Evolutionary conservation across 2,797 vertebrate genomes (phyloP), one percentile per base, ranked within the genome.

Genomic region (Lutjanus campechanus): DNA sequence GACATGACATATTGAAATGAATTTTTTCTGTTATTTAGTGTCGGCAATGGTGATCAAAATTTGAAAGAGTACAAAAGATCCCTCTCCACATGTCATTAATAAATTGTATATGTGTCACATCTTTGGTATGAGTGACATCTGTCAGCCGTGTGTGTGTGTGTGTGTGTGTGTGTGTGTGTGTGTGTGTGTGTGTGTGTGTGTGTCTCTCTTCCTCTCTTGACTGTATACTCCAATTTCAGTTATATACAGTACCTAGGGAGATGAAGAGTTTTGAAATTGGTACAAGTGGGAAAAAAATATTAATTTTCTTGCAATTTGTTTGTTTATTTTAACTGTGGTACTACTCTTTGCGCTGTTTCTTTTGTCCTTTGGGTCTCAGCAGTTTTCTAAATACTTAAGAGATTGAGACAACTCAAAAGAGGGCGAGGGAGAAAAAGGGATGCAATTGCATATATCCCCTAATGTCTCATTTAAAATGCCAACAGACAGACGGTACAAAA

Each of bases 401-500:
- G 77, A 87, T 73, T 81, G 75, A 82, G 69, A 86, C 73, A 89
- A 86, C 59, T 22, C 58, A 60, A 65, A 56, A 70, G 40, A 81
- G 46, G 47, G 25, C 5, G 36, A 70, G 55, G 40, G 61, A 74
- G 81, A 69, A 82, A 62, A 69, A 16, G 54, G 49, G 53, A 85
- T 79, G 79, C 77, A 85, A 75, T 83, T 41, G 61, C 70, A 70
- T 85, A 66, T 87, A 86, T 86, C 85, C 91, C 86, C 91, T 59
- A 79, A 92, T 83, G 93, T 91, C 92, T 93, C 87, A 90, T 95
- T 95, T 94, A 90, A 84, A 89, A 79, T 66, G 85, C 81, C 88
- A 87, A 84, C 87, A 86, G 85, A 86, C 84, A 88, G 88, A 80
- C 81, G n/a, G 79, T 80, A 92, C 87, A 92, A 90, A 91, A 91